These are phyloP conservation scores for Hydrolagus colliei DNA, from an alignment of 2,797 vertebrate species.

Conservation along the genomic window DNA sequence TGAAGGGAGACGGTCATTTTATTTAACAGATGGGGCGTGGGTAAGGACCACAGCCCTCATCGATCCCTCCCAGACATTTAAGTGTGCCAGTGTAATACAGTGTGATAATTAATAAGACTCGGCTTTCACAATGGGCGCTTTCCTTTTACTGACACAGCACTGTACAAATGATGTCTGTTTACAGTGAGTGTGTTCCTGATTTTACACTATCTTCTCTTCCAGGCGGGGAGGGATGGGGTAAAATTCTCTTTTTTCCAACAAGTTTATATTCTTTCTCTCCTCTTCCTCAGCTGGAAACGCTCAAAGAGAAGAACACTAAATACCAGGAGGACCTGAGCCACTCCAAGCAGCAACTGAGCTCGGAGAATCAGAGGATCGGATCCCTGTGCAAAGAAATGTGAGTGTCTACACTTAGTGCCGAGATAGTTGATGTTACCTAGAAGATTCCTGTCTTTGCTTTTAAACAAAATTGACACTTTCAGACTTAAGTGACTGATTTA, in stretches of 20 bases:
- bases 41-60: background rate
- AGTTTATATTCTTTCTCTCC: slow-evolving; percentile 31
- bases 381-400: slow-evolving; percentile 78
- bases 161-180: background rate
- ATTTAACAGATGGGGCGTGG: background rate
- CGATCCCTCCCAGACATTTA: background rate
- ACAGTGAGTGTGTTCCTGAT: background rate
- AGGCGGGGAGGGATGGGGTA: too few relatives aligned
- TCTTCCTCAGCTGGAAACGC: slow-evolving; percentile 64
- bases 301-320: slow-evolving; percentile 72
- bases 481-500: too few relatives aligned
- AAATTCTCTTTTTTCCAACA: background rate
- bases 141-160: background rate
- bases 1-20: background rate
- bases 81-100: background rate
- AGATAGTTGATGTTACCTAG: background rate
- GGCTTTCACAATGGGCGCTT: background rate
- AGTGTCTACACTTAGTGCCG: slow-evolving; percentile 50
- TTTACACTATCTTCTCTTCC: background rate
- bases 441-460: background rate
- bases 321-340: slow-evolving; percentile 68
- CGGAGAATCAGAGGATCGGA: slow-evolving; percentile 69
- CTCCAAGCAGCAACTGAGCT: slow-evolving; percentile 69
- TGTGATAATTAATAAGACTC: background rate
- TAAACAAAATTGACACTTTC: background rate